A percentile compares a stretch with the other conserved stretches of the same genome.
Evolutionary conservation across 2,797 vertebrate species (phyloP).

Genomic region (Gadopsis marmoratus): DNA sequence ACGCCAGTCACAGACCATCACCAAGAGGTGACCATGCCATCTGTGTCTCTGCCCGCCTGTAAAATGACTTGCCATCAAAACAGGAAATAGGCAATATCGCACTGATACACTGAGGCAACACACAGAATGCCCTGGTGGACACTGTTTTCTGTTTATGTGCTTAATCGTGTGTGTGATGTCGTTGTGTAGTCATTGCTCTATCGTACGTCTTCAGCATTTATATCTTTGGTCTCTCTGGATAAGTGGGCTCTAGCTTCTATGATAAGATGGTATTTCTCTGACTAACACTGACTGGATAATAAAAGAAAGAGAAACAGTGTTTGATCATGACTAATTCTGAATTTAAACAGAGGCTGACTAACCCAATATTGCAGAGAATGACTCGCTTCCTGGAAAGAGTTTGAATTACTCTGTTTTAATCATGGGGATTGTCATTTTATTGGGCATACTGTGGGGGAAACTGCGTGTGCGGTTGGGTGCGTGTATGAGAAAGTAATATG

Average conservation of each 20-base stretch:
- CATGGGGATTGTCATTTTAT: slow-evolving; percentile 12
- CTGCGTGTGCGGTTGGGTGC: background rate
- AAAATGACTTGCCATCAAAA: slow-evolving; percentile 65
- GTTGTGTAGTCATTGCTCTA: background rate
- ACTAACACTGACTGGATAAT: background rate
- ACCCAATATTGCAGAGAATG: background rate
- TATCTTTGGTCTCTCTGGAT: background rate
- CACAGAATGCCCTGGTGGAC: slow-evolving; percentile 25
- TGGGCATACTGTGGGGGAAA: slow-evolving; percentile 4
- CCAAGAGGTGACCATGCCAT: slow-evolving; percentile 67
- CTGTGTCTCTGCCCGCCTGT: slow-evolving; percentile 60
- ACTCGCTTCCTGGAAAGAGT: background rate
- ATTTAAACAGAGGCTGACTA: slow-evolving; percentile 1
- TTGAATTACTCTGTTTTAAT: slow-evolving; percentile 25
- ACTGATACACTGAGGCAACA: slow-evolving; percentile 57
- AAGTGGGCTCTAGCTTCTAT: background rate
- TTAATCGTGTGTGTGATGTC: slow-evolving; percentile 9
- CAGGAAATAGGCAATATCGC: slow-evolving; percentile 77
- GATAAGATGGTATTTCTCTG: background rate
- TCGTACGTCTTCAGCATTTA: background rate
- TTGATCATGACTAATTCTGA: slow-evolving; percentile 10
- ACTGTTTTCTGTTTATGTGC: slow-evolving; percentile 11
- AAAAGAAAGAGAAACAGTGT: slow-evolving; percentile 16
- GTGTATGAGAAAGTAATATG: slow-evolving; percentile 20
- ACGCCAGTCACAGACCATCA: slow-evolving; percentile 71